Conservation (phyloP, 2,797 vertebrate species). For the Spondyliosoma cantharus region DNA sequence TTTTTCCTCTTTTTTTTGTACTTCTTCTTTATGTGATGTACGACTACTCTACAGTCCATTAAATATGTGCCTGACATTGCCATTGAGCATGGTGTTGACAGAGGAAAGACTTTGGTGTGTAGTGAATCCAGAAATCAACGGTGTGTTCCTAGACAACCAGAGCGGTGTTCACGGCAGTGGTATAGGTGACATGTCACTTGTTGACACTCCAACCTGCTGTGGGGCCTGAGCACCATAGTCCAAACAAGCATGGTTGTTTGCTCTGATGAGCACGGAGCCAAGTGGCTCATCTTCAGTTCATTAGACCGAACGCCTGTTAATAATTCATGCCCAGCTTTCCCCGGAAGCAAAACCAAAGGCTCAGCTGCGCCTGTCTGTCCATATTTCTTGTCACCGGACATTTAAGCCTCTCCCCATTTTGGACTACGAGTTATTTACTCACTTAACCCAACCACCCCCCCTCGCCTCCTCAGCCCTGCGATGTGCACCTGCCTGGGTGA, state of each 20-base stretch:
- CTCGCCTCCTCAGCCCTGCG: conserved; percentile 10
- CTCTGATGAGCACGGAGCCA: conserved; percentile 37
- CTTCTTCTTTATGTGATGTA: neutral
- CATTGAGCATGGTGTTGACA: neutral
- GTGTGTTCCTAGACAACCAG: neutral
- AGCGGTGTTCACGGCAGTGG: neutral
- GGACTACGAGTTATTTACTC: conserved; percentile 68
- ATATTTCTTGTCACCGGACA: conserved; percentile 58
- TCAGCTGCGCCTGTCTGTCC: conserved; percentile 69
- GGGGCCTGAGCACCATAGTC: conserved; percentile 32
- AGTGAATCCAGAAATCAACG: neutral
- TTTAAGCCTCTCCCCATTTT: conserved; percentile 60
- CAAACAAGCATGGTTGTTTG: conserved; percentile 37
- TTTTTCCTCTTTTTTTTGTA: neutral
- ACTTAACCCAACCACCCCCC: conserved; percentile 5
- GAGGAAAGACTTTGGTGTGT: neutral
- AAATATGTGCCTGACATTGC: conserved; percentile 6
- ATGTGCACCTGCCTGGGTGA: conserved; percentile 66
- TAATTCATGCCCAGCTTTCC: conserved; percentile 75
- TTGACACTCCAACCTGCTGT: conserved; percentile 45
- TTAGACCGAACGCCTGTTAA: conserved; percentile 72
- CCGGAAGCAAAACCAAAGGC: conserved; percentile 61
- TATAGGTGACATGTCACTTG: conserved; percentile 39
- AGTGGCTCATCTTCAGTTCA: conserved; percentile 67
- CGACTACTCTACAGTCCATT: neutral